Evolutionary conservation across 2,888 invertebrate species (phyloP).

Genomic region (Agrotis ipsilon): DNA sequence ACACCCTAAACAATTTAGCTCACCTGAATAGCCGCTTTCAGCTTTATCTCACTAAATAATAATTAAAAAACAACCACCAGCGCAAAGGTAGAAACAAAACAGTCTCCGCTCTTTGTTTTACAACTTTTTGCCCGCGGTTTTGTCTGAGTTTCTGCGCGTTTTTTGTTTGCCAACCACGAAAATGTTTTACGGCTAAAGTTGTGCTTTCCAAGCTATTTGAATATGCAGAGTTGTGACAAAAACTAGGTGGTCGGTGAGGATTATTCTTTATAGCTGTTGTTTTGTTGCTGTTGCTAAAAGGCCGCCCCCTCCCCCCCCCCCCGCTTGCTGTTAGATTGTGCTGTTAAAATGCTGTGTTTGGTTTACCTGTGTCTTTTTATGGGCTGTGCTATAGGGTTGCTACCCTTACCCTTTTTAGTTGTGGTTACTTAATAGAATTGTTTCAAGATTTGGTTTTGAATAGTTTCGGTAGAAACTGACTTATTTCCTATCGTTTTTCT

Average conservation of each 20-base stretch:
- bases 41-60: conserved; percentile 45
- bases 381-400: background rate
- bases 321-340: conserved; percentile 18
- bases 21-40: conserved; percentile 45
- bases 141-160: conserved; percentile 66
- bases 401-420: background rate
- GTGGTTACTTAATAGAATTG: background rate
- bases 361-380: background rate
- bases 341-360: conserved; percentile 10
- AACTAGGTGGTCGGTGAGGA: conserved; percentile 54
- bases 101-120: conserved; percentile 71
- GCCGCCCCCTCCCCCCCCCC: background rate
- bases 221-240: conserved; percentile 60
- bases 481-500: too few relatives aligned
- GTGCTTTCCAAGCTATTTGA: conserved; percentile 62
- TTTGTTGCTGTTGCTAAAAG: conserved; percentile 33
- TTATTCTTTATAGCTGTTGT: conserved; percentile 50
- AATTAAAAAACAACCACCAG: conserved; percentile 44
- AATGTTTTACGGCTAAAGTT: conserved; percentile 78
- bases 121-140: conserved; percentile 74
- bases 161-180: conserved; percentile 65
- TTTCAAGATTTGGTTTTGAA: too few relatives aligned
- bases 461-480: too few relatives aligned
- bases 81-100: conserved; percentile 66
- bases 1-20: conserved; percentile 25